Percentiles rank a stretch among this genome's conserved stretches.
Evolutionary conservation across 2,888 invertebrate genomes (phyloP).

Genomic region (Bombyx huttoni): DNA sequence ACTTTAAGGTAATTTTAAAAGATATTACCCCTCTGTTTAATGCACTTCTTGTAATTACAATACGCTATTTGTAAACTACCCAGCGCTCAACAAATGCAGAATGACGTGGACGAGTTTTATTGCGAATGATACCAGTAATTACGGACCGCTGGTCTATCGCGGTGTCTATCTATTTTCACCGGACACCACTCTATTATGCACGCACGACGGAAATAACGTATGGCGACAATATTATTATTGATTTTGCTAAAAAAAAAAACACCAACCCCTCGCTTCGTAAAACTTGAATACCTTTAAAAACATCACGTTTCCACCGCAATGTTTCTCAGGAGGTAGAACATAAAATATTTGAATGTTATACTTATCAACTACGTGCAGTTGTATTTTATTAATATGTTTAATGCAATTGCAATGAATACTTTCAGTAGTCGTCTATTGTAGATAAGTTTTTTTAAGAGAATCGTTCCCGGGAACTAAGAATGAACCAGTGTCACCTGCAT

Average conservation of each 20-base stretch:
- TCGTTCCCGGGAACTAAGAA: no score
- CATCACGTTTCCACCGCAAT: no score
- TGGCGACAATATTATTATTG: slow-evolving; percentile 41
- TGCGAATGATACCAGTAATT: slow-evolving; percentile 68
- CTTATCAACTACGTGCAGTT: no score
- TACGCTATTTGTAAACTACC: background rate
- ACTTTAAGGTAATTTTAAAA: background rate
- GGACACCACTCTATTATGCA: slow-evolving; percentile 27
- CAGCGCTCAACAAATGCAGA: slow-evolving; percentile 19
- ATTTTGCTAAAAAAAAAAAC: slow-evolving; percentile 39
- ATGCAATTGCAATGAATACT: no score
- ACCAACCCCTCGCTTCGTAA: slow-evolving; percentile 18
- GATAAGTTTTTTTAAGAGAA: no score
- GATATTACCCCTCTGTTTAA: background rate
- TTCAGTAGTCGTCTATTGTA: no score
- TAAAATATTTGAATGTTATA: no score
- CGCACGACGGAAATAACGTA: slow-evolving; percentile 49
- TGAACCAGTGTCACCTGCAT: no score
- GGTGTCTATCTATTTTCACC: slow-evolving; percentile 48
- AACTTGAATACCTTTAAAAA: background rate
- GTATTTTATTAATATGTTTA: no score
- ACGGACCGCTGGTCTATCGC: slow-evolving; percentile 38
- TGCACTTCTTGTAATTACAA: background rate
- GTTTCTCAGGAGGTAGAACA: no score
- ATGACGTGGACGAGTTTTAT: slow-evolving; percentile 42